Evolutionary conservation across 1,140 invertebrate genomes (phyloP), one percentile per base, ranked within the genome.

Genomic region (Gonatopus flavifemur): DNA sequence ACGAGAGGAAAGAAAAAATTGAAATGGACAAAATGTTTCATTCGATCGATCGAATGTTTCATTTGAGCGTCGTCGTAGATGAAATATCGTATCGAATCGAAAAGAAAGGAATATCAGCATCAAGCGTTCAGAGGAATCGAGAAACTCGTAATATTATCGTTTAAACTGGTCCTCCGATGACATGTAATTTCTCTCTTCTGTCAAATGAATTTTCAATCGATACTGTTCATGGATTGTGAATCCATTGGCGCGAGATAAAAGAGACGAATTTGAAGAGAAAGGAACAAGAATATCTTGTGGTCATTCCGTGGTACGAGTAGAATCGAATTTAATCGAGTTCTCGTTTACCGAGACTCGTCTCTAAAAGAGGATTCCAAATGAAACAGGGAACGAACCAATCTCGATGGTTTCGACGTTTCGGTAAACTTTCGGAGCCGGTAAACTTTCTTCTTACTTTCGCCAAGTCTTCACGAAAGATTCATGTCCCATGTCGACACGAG

Each of bases 301-400:
- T 57, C 54, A 57, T 57, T 52, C 37, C 18, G 39, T 42, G 28
- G 31, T 33, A 52, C 28, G 20, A 47, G 31, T 37, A 43, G 51
- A 58, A 58, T 60, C 52, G 58, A 57, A 59, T 60, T 61, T 61
- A 61, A 61, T 61, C 56, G 52, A 59, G 56, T 61, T 48, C 52
- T 42, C 51, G 55, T 61, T 61, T 61, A 61, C 56, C 35, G 28
- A 42, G 40, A 37, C 44, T 44, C 52, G 10, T 48, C 28, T 52
- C 47, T 59, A 45, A 59, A 60, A 59, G 52, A 52, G 56, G 47
- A 50, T 54, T 39, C 43, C 43, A 40, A 48, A 59, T 59, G 57
- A 59, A 55, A 50, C 52, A n/a, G 52, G 42, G 51, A 52, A 47
- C 45, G 48, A 47, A 55, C 47, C 32, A 33, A 33, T 33, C 32